A percentile compares a stretch with the other conserved stretches of the same genome.
Conservation (phyloP, 1,140 invertebrate species). For the Halictus rubicundus region DNA sequence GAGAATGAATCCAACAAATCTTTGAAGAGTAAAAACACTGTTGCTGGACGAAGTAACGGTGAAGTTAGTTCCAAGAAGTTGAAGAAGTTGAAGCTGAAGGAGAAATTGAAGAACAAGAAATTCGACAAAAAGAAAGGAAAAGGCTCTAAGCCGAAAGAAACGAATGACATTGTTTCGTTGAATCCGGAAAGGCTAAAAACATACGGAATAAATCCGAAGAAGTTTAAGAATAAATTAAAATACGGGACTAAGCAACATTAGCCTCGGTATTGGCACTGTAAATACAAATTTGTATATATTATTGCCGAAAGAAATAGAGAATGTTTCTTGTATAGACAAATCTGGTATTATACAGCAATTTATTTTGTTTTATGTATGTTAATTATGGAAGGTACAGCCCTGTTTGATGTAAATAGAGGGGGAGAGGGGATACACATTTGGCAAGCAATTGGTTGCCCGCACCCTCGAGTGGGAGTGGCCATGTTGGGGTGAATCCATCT, state of each 20-base stretch:
- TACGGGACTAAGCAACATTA: slow-evolving; percentile 77
- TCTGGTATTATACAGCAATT: not conserved
- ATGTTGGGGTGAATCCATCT: slow-evolving; percentile 45
- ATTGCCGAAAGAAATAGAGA: not conserved
- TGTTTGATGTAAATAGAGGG: slow-evolving; percentile 26
- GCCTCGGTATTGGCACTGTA: slow-evolving; percentile 9
- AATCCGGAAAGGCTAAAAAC: slow-evolving; percentile 90
- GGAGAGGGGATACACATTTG: slow-evolving; percentile 8
- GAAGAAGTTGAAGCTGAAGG: slow-evolving; percentile 21
- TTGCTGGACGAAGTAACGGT: not conserved
- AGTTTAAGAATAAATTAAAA: slow-evolving; percentile 87
- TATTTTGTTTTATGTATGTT: not conserved
- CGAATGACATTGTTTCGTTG: slow-evolving; percentile 77
- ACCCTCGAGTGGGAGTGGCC: slow-evolving; percentile 55
- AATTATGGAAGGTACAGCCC: not conserved
- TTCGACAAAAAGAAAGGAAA: slow-evolving; percentile 65
- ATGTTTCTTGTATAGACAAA: not conserved
- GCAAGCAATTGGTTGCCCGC: slow-evolving; percentile 29
- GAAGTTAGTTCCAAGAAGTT: not conserved
- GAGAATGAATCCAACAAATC: not conserved
- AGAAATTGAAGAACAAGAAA: slow-evolving; percentile 42
- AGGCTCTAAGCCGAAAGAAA: slow-evolving; percentile 15
- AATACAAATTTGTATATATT: slow-evolving; percentile 37
- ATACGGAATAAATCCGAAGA: slow-evolving; percentile 96
- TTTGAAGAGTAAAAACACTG: not conserved